Base-by-base conservation (phyloP, 2,797 vertebrate species). In the Acanthopagrus latus region DNA sequence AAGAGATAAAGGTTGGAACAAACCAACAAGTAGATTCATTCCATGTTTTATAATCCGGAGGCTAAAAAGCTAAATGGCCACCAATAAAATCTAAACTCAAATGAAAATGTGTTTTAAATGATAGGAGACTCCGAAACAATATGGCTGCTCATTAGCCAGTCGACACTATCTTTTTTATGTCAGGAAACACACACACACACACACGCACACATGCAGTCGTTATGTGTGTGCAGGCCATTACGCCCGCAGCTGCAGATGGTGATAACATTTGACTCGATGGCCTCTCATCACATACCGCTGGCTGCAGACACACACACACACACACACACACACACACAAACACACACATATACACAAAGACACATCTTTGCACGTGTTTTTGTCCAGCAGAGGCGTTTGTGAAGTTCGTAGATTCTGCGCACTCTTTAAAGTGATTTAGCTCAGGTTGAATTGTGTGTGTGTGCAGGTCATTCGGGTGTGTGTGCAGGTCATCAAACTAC, bases 211-310 rank as follows among this genome's bases (percentile, higher is more conserved):
- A 67, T 4, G 33, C 6, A n/a, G 20, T 54, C 58, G 64, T 59
- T 46, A 70, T 59, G 46, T 74, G 47, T 48, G 54, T 46, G 54
- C 48, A 16, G 56, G 23, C 79, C 64, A 58, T 76, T 72, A 67
- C 50, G 13, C 5, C 13, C 7, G 17, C 62, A 59, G 57, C 75
- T 69, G 70, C 29, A 11, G 54, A 62, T 41, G 52, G 63, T 52
- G 63, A 76, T 67, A 72, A 82, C 52, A 58, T 77, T 64, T 64
- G 43, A 72, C 29, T 81, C 68, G 63, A 17, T 81, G 47, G 46
- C 12, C 64, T 63, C 43, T 73, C 52, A 51, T 73, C 57, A 60
- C 13, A 9, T 20, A 41, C 9, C 41, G 44, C 33, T 71, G 27
- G 17, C 48, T 48, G 27, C 21, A 29, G 55, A 57, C 5, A 65